Conservation (phyloP, 2,888 invertebrate genomes). For the Spodoptera littoralis region DNA sequence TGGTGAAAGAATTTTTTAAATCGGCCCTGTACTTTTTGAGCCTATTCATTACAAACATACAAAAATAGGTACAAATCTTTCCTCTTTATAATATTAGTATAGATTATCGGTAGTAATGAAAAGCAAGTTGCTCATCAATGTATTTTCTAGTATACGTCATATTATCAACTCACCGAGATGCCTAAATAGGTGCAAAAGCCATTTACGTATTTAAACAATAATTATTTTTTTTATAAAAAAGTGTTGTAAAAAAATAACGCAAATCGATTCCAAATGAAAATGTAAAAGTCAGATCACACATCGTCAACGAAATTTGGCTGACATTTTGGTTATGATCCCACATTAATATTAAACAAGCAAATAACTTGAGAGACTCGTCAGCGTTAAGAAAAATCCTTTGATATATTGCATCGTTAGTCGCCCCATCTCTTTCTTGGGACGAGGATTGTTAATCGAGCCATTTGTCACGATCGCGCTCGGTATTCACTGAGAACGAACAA, state of each 20-base stretch:
- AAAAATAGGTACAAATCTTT: too few relatives aligned
- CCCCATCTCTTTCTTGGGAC: constrained; percentile 82
- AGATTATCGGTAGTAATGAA: too few relatives aligned
- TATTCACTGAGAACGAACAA: constrained; percentile 78
- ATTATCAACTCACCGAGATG: too few relatives aligned
- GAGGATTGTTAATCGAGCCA: constrained; percentile 85
- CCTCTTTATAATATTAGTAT: too few relatives aligned
- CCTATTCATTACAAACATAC: too few relatives aligned
- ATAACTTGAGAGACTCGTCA: constrained; percentile 75
- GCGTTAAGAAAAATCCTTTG: constrained; percentile 84
- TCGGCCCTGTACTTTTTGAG: too few relatives aligned
- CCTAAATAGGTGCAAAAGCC: too few relatives aligned
- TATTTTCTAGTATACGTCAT: too few relatives aligned
- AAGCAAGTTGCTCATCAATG: too few relatives aligned
- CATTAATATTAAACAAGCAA: constrained; percentile 74
- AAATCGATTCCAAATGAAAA: background rate
- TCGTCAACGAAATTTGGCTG: constrained; percentile 24
- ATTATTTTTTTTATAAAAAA: too few relatives aligned
- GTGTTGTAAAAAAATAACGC: background rate
- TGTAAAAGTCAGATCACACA: constrained; percentile 2
- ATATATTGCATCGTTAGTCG: constrained; percentile 87
- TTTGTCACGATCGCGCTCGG: constrained; percentile 85
- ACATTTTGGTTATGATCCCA: constrained; percentile 51
- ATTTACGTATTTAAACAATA: too few relatives aligned
- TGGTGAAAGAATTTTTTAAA: too few relatives aligned